phyloP scores from a whole-genome alignment of 1,140 invertebrate genomes.

The Pygmarrhopalites habei region DNA sequence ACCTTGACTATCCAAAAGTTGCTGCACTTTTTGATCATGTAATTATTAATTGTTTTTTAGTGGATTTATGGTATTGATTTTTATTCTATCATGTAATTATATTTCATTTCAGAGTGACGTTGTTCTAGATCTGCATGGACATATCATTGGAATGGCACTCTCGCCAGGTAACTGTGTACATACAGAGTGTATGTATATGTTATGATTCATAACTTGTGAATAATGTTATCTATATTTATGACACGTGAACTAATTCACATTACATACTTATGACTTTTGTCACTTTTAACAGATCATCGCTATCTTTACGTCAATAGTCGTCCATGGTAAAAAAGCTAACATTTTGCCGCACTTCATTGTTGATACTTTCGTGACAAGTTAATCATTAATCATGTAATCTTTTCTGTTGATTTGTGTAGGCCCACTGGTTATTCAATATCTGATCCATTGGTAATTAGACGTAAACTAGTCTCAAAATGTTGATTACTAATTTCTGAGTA shows the following conservation, averaged over 20 bases:
- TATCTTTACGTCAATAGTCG: slow-evolving; percentile 81
- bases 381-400: too few species aligned
- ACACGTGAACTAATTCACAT: too few species aligned
- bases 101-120: slow-evolving; percentile 55
- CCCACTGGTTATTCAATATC: slow-evolving; percentile 64
- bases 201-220: background rate
- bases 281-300: slow-evolving; percentile 42
- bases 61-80: too few species aligned
- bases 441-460: slow-evolving; percentile 67
- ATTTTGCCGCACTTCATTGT: too few species aligned
- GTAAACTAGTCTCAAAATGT: too few species aligned
- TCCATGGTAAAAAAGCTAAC: too few species aligned
- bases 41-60: too few species aligned
- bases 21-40: slow-evolving; percentile 62
- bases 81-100: background rate
- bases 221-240: background rate
- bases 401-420: too few species aligned
- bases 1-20: slow-evolving; percentile 61
- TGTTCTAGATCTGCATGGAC: slow-evolving; percentile 76
- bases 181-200: background rate
- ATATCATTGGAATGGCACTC: slow-evolving; percentile 81
- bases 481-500: too few species aligned
- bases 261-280: too few species aligned
- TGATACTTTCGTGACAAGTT: too few species aligned
- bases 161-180: slow-evolving; percentile 77